Conservation (phyloP, 2,888 invertebrate genomes). For the Adela reaumurella region DNA sequence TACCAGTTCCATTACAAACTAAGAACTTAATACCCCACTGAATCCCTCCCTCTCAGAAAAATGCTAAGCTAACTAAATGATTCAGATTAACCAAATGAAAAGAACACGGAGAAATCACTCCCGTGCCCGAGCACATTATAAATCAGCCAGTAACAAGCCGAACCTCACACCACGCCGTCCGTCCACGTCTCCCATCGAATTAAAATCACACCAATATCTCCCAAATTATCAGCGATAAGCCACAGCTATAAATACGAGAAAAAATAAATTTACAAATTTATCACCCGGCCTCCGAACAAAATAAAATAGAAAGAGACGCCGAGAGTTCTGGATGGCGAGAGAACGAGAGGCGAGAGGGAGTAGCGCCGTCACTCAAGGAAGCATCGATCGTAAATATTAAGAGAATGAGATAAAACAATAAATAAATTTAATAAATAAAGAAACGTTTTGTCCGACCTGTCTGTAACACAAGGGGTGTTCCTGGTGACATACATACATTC, state of each 20-base stretch:
- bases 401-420: constrained; percentile 48
- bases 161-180: background rate
- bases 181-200: constrained; percentile 20
- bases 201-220: constrained; percentile 42
- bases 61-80: too few species aligned
- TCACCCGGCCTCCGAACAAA: constrained; percentile 19
- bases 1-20: too few species aligned
- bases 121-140: too few species aligned
- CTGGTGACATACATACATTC: background rate
- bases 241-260: constrained; percentile 28
- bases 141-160: background rate
- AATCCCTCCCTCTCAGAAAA: too few species aligned
- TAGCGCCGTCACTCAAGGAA: constrained; percentile 14
- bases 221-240: constrained; percentile 40
- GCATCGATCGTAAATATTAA: constrained; percentile 43
- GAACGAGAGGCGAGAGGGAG: background rate
- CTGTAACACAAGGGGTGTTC: constrained; percentile 34
- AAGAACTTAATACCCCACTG: too few species aligned
- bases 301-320: constrained; percentile 21
- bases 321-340: constrained; percentile 9
- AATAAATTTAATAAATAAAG: constrained; percentile 53
- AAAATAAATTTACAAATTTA: constrained; percentile 49
- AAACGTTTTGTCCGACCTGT: constrained; percentile 42
- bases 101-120: background rate
- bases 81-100: too few species aligned